Base-by-base conservation (phyloP, 2,113 vertebrate genomes). In the Paramisgurnus dabryanus region DNA sequence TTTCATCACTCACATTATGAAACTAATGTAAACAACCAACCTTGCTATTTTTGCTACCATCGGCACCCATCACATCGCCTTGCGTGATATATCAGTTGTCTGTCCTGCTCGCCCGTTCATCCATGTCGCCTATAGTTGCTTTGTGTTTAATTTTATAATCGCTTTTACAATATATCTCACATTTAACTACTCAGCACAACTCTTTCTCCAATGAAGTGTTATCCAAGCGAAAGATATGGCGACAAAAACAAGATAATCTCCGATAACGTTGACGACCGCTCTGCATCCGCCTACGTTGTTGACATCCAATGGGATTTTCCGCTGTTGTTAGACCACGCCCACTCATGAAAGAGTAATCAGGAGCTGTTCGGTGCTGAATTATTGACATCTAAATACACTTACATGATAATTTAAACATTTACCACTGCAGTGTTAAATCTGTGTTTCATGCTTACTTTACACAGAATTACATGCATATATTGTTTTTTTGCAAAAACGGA, bases 171-270 rank as follows among this genome's bases (percentile, higher is more conserved):
- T 49, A 11, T 65, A 5, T 55, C 15, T 34, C 45, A 53, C 63
- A 8, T 2, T n/a, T 8, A 40, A 49, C 11, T 47, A 80, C 5
- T 0, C 53, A 63, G 4, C 4, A 40, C 27, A 58, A 41, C 27
- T n/a, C 39, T 60, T 65, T 13, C 22, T 45, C 50, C 15, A 41
- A 12, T 10, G 22, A 39, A 11, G 3, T 10, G 34, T 10, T n/a
- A 12, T 67, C 27, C 2, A 12, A 8, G 10, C 41, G 77, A 78
- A 2, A 83, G 83, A 88, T 88, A 83, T 85, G 86, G 86, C 87
- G 85, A 89, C 86, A 90, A 88, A 76, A 91, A 90, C 90, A 91
- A 89, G 87, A 90, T 94, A 93, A 93, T 93, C 92, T 88, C 76
- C 49, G 3, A 47, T 47, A 7, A 10, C 45, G 45, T 47, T 1